Percentiles rank a stretch among this genome's conserved stretches.
phyloP scores from a whole-genome alignment of 2,888 invertebrate genomes.

The Ophioninae sp. region DNA sequence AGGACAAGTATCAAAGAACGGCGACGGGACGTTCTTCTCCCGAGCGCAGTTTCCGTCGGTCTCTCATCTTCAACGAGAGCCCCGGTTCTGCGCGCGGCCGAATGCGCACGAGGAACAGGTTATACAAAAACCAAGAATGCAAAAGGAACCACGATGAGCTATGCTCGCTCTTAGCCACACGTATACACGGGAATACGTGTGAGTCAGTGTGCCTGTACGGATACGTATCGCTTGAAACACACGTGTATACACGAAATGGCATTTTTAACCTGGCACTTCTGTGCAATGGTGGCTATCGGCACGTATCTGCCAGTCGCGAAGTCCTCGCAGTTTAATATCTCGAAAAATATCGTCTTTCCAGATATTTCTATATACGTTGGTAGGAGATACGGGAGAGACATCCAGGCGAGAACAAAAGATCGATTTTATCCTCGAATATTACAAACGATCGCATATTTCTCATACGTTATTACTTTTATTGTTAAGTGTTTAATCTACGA shows the following conservation, averaged over 20 bases:
- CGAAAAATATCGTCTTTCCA: not conserved
- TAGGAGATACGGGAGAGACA: not conserved
- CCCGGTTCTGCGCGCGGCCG: conserved; percentile 61
- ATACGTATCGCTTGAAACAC: not conserved
- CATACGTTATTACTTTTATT: conserved; percentile 42
- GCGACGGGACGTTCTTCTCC: conserved; percentile 24
- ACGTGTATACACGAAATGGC: not conserved
- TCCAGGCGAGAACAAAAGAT: conserved; percentile 48
- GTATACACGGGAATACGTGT: conserved; percentile 7
- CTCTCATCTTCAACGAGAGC: conserved; percentile 53
- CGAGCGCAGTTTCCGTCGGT: conserved; percentile 55
- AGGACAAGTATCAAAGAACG: conserved; percentile 28
- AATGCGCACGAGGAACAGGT: conserved; percentile 61
- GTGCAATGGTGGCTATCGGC: not conserved
- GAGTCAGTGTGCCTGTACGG: not conserved
- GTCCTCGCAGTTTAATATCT: not conserved
- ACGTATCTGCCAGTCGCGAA: not conserved
- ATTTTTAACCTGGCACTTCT: not conserved
- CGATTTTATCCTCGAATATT: conserved; percentile 57
- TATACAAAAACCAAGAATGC: conserved; percentile 64
- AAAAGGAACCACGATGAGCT: conserved; percentile 64
- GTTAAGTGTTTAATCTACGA: conserved; percentile 43
- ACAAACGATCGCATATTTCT: conserved; percentile 56
- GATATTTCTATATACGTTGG: not conserved
- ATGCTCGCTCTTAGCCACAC: conserved; percentile 48